A percentile compares a stretch with the other conserved stretches of the same genome.
phyloP scores from a whole-genome alignment of 2,113 vertebrate species.

The Hydropotes inermis region DNA sequence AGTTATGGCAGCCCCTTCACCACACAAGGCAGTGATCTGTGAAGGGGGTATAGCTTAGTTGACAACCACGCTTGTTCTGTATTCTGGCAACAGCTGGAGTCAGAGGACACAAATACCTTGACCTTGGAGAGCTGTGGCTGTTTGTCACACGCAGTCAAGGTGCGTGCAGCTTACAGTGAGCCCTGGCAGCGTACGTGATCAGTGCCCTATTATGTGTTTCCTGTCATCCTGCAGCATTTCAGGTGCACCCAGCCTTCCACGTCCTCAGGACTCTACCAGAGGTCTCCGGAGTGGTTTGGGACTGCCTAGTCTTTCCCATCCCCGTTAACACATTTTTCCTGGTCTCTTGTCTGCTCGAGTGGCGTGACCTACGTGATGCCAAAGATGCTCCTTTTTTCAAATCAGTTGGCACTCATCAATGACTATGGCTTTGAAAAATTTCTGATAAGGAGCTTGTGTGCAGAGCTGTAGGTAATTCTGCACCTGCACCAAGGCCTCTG shows the following conservation, averaged over 20 bases:
- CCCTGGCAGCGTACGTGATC: accelerated
- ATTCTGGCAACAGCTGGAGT: not conserved
- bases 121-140: not conserved
- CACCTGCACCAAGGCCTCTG: not conserved
- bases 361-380: not conserved
- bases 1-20: too few species aligned
- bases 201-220: not conserved
- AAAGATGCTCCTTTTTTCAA: not conserved
- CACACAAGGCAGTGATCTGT: too few species aligned
- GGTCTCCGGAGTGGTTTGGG: not conserved
- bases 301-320: too few species aligned
- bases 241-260: not conserved
- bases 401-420: not conserved
- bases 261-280: not conserved
- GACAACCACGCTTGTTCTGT: not conserved
- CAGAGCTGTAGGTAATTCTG: not conserved
- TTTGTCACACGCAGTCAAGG: not conserved
- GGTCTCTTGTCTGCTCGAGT: not conserved
- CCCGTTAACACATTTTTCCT: not conserved
- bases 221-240: not conserved
- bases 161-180: not conserved
- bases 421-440: not conserved
- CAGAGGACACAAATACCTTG: not conserved
- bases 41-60: not conserved
- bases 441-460: too few species aligned